Percentiles rank a stretch among this genome's conserved stretches.
Conservation (phyloP, 2,888 invertebrate genomes). For the Coecobrya sp. region DNA sequence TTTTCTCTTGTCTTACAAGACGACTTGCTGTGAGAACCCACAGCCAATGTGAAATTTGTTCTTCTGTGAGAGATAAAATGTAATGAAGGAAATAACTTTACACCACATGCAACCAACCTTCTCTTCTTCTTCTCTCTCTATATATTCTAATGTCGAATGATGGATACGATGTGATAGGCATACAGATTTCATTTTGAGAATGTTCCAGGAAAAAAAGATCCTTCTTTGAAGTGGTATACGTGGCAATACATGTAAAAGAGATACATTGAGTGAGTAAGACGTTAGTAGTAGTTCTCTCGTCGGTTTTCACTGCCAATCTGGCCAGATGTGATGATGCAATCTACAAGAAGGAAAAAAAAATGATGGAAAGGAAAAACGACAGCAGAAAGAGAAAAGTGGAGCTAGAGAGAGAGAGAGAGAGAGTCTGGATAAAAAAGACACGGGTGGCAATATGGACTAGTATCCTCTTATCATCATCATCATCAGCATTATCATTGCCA, state of each 20-base stretch:
- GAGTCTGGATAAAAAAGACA: too few relatives aligned
- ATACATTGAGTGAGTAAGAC: neutral
- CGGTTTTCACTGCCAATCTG: constrained; percentile 64
- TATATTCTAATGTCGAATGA: constrained; percentile 72
- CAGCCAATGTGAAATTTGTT: neutral
- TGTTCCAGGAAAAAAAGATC: constrained; percentile 1
- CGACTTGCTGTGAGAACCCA: too few relatives aligned
- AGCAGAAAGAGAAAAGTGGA: neutral
- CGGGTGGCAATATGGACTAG: too few relatives aligned
- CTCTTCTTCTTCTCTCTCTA: neutral
- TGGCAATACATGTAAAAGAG: constrained; percentile 30
- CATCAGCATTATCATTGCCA: too few relatives aligned
- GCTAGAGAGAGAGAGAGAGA: neutral
- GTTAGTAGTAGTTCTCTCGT: neutral
- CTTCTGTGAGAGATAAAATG: neutral
- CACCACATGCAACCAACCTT: constrained; percentile 47
- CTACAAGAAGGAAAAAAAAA: constrained; percentile 62
- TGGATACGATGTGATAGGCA: constrained; percentile 71
- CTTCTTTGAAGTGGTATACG: neutral
- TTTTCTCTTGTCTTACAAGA: too few relatives aligned
- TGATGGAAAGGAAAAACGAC: constrained; percentile 41
- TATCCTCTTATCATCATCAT: constrained; percentile 13
- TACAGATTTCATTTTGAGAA: constrained; percentile 74
- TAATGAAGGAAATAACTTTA: constrained; percentile 42
- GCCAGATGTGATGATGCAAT: constrained; percentile 71